Evolutionary conservation across 2,888 invertebrate genomes (phyloP), one percentile per base, ranked within the genome.

Genomic region (Eupithecia abbreviata): DNA sequence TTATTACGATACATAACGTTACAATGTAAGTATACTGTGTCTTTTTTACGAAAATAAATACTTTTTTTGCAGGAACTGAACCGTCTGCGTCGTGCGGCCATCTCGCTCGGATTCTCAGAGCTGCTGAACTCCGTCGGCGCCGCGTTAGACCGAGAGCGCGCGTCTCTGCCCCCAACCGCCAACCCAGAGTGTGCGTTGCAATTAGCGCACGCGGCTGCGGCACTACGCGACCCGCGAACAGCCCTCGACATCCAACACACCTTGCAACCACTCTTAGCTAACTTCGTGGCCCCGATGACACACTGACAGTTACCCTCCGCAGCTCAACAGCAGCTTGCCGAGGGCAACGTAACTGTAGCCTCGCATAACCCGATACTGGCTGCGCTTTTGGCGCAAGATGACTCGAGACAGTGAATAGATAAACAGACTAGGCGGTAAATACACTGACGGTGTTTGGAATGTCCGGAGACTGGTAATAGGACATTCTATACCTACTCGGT

Each of bases 71-170:
- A 98, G 98, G 99, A 99, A 93, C 92, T 99, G 73, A 99, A 99
- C 92, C 96, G 99, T 70, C 96, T 99, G 49, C 95, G 98, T 9
- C 96, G 98, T 82, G 98, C 98, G 43, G 99, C 99, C 0, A 96
- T 99, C 73, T 97, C 98, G 0, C 96, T 99, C 80, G 99, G 99
- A 0, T 99, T 99, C 91, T 96, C 97, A 1, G 98, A 98, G 84
- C 95, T 99, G 49, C 93, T 99, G 41, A 98, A 97, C 80, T 97
- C 98, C 2, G 96, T 99, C 85, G 98, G 98, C 0, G 96, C 96
- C 74, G 97, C 99, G 79, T 96, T 99, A 81, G 99, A 99, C 86
- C 96, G 98, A 74, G 99, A 99, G 90, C 97, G 98, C 85, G 96
- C 97, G 0, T 93, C 97, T 75, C 92, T 99, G 74, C 97, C 98